phyloP scores from a whole-genome alignment of 2,888 invertebrate genomes.

The Thymelicus lineola region DNA sequence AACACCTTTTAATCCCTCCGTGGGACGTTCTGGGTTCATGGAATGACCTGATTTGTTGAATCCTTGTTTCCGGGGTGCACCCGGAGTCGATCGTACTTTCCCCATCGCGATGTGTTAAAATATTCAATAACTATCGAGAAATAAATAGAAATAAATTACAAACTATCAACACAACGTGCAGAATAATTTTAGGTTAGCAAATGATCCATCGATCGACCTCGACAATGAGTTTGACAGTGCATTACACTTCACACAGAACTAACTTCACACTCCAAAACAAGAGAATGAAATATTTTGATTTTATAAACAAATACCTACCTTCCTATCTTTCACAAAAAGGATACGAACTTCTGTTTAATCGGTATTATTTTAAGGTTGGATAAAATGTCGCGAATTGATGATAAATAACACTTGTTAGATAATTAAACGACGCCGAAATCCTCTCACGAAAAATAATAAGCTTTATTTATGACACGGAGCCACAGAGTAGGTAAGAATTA shows the following conservation, averaged over 20 bases:
- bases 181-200: conserved; percentile 31
- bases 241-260: conserved; percentile 4
- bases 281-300: not conserved
- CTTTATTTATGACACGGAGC: not conserved
- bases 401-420: not conserved
- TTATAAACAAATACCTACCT: not conserved
- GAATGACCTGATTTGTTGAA: conserved; percentile 95
- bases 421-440: not conserved
- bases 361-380: not conserved
- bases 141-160: conserved; percentile 6
- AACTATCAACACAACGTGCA: conserved; percentile 6
- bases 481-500: too few relatives aligned
- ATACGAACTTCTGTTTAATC: not conserved
- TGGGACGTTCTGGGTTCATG: conserved; percentile 96
- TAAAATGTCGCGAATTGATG: not conserved
- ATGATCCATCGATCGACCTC: conserved; percentile 5
- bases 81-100: conserved; percentile 89
- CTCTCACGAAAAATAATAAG: not conserved
- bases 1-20: conserved; percentile 92
- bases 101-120: conserved; percentile 83
- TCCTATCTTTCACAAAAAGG: not conserved
- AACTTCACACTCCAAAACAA: conserved; percentile 22
- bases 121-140: conserved; percentile 1
- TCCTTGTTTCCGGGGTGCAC: conserved; percentile 92
- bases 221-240: conserved; percentile 5